Percentiles rank a stretch among this genome's conserved stretches.
phyloP scores from a whole-genome alignment of 2,797 vertebrate genomes.

The Phrynocephalus vlangalii region DNA sequence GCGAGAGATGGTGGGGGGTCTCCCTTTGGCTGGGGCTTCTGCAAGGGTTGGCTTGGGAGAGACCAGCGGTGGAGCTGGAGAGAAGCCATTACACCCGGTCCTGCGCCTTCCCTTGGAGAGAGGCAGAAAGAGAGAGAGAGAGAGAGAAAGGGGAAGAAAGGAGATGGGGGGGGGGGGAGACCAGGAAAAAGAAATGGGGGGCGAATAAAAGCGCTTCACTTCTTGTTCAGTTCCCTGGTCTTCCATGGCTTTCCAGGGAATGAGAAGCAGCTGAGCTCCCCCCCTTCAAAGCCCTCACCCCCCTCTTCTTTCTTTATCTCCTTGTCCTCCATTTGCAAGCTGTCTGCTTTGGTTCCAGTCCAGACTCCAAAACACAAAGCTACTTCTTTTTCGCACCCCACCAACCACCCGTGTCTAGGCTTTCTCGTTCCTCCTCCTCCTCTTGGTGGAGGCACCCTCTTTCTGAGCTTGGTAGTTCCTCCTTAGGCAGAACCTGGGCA shows the following conservation, averaged over 20 bases:
- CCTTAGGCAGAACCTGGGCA: constrained; percentile 64
- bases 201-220: constrained; percentile 72
- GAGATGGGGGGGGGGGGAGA: constrained; percentile 59
- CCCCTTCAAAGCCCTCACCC: constrained; percentile 60
- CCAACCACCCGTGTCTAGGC: constrained; percentile 72
- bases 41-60: constrained; percentile 79
- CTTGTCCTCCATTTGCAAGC: constrained; percentile 94
- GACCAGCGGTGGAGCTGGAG: constrained; percentile 82
- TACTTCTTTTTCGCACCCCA: constrained; percentile 73
- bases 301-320: constrained; percentile 83
- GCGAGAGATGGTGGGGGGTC: constrained; percentile 78
- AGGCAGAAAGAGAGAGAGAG: constrained; percentile 46
- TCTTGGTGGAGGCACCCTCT: constrained; percentile 75
- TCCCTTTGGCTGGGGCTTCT: constrained; percentile 64
- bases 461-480: constrained; percentile 74
- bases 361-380: constrained; percentile 87
- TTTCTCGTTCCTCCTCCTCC: constrained; percentile 48
- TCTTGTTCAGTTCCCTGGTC: constrained; percentile 73
- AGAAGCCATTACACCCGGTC: constrained; percentile 93
- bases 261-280: constrained; percentile 68
- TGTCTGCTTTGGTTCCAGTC: constrained; percentile 91
- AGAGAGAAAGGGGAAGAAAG: constrained; percentile 63
- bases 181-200: constrained; percentile 59
- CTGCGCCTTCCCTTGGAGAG: constrained; percentile 76
- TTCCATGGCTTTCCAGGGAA: constrained; percentile 74